Percentiles rank a stretch among this genome's conserved stretches.
phyloP scores from a whole-genome alignment of 2,888 invertebrate genomes.

The Sceliomorpha sp. region DNA sequence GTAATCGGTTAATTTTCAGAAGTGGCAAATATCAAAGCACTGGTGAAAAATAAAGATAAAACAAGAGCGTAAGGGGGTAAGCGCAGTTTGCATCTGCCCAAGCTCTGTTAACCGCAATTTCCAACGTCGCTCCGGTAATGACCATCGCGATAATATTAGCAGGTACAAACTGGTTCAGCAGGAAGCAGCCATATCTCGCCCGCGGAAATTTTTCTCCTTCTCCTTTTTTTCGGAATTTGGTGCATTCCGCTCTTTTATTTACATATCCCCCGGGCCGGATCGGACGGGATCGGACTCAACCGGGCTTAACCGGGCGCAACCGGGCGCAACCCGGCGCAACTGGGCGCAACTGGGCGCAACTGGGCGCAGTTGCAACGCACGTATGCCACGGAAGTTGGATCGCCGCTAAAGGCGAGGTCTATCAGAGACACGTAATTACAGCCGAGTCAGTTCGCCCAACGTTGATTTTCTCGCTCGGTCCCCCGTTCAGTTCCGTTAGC shows the following conservation, averaged over 20 bases:
- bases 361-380: conserved; percentile 23
- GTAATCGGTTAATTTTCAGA: neutral
- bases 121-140: conserved; percentile 16
- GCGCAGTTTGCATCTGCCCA: conserved; percentile 9
- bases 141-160: conserved; percentile 58
- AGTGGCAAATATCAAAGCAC: neutral
- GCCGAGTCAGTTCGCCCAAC: conserved; percentile 30
- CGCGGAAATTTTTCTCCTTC: neutral
- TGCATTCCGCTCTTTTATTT: conserved; percentile 58
- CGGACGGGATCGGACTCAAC: too few species aligned
- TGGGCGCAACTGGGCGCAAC: conserved; percentile 9
- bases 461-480: conserved; percentile 13
- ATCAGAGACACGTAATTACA: conserved; percentile 68
- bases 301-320: conserved; percentile 3
- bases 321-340: conserved; percentile 18
- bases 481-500: conserved; percentile 20
- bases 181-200: conserved; percentile 42
- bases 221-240: conserved; percentile 38
- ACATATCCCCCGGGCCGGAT: conserved; percentile 29
- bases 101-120: conserved; percentile 27
- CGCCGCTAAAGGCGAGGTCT: conserved; percentile 37
- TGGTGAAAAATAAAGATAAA: too few species aligned
- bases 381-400: conserved; percentile 21
- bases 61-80: neutral
- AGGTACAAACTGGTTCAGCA: conserved; percentile 50